Base-by-base conservation (phyloP, 2,888 invertebrate species). In the Acleris literana region DNA sequence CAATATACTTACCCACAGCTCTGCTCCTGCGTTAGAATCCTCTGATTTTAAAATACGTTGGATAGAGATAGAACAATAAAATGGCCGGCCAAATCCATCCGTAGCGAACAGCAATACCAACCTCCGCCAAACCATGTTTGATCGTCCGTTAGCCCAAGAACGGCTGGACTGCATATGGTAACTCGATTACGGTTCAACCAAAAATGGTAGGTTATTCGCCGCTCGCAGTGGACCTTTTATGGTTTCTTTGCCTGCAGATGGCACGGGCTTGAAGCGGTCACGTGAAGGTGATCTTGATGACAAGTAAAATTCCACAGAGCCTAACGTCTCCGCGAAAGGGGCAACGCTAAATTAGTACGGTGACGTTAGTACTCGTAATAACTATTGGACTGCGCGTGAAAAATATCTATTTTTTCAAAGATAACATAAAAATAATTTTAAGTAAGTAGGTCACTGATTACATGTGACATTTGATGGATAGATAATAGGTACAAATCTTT, bases 171-270 rank as follows among this genome's bases (percentile, higher is more conserved):
- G 77, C 74, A 73, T 76, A 74, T 71, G 77, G 73, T 64, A 51
- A 46, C 43, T 48, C 77, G 84, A 84, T 83, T 69, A 76, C 73
- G 76, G 76, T 75, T 76, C 75, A 70, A 74, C 90, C 89, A 84
- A 91, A 92, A 90, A 90, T 83, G 91, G 91, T 58, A 63, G 70
- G 80, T 73, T 69, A 73, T 75, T 72, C 77, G 76, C 73, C 80
- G 81, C 82, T 71, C 73, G 75, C 70, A 70, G 79, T 87, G 84
- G 77, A 70, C 91, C 91, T 86, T 91, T 86, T 90, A 92, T 76
- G 91, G 91, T 76, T 82, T 83, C 81, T 71, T 72, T 74, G 81
- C 87, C 87, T 88, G 48, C 64, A 84, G 78, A 81, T 78, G 83
- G 81, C 79, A 78, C 79, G 80, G 79, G 73, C 74, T 78, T 80